These are phyloP conservation scores for Australoheros scitulus DNA, from an alignment of 2,113 vertebrate genomes.

Conservation along the genomic window DNA sequence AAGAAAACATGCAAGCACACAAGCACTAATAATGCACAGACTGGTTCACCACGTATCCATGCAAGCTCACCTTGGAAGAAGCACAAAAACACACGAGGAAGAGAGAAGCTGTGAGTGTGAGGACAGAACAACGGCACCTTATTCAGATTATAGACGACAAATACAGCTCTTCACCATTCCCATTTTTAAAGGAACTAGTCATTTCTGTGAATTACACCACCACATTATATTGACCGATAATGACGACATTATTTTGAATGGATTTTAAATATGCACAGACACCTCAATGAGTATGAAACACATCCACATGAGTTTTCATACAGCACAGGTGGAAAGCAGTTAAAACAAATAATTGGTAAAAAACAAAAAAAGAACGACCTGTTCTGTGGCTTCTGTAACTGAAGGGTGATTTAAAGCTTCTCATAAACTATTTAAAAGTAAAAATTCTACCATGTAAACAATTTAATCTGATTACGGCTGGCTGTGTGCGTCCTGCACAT, in stretches of 20 bases:
- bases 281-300: too few species aligned
- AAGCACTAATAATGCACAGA: background rate
- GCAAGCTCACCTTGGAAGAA: background rate
- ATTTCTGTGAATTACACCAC: background rate
- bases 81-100: conserved; percentile 12
- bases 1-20: conserved; percentile 29
- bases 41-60: background rate
- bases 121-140: background rate
- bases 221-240: background rate
- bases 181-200: accelerated
- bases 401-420: too few species aligned
- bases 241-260: too few species aligned
- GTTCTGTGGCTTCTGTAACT: too few species aligned
- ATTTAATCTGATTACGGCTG: too few species aligned
- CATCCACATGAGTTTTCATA: too few species aligned
- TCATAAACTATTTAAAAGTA: too few species aligned
- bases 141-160: background rate
- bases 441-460: background rate
- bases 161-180: background rate
- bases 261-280: too few species aligned
- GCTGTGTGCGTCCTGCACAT: background rate
- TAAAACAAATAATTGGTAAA: too few species aligned
- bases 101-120: background rate
- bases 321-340: too few species aligned
- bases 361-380: too few species aligned